Percentiles rank a stretch among this genome's conserved stretches.
These are phyloP conservation scores for Pseudotriccus pelzelni DNA, from an alignment of 2,797 vertebrate genomes.

Conservation along the genomic window DNA sequence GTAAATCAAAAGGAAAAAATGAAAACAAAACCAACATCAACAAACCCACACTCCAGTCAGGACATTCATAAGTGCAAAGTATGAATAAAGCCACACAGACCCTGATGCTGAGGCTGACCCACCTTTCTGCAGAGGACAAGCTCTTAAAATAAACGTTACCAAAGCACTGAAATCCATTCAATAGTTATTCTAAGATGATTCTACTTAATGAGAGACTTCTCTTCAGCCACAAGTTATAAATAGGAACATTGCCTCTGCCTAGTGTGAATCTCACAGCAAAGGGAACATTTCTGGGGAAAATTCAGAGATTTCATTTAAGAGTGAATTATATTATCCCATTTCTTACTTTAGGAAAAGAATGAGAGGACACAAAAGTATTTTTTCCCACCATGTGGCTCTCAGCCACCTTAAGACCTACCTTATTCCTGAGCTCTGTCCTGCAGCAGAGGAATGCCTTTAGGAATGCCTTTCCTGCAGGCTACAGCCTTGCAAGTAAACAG, in stretches of 20 bases:
- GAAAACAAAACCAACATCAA: background rate
- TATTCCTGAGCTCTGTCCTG: background rate
- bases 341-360: background rate
- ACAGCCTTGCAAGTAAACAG: conserved; percentile 31
- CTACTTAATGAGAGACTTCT: conserved; percentile 36
- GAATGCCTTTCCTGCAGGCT: background rate
- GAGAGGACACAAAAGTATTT: background rate
- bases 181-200: background rate
- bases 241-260: background rate
- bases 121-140: background rate
- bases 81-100: background rate
- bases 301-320: background rate
- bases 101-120: background rate
- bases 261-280: background rate
- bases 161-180: conserved; percentile 24
- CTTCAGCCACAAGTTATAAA: conserved; percentile 51
- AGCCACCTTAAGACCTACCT: background rate
- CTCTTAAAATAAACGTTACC: background rate
- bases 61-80: background rate
- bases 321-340: background rate
- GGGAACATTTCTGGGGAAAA: background rate
- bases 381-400: background rate
- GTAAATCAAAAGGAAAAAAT: background rate
- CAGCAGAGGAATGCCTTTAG: background rate
- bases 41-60: background rate